Evolutionary conservation across 1,140 invertebrate genomes (phyloP).

Genomic region (Octopus bimaculoides): DNA sequence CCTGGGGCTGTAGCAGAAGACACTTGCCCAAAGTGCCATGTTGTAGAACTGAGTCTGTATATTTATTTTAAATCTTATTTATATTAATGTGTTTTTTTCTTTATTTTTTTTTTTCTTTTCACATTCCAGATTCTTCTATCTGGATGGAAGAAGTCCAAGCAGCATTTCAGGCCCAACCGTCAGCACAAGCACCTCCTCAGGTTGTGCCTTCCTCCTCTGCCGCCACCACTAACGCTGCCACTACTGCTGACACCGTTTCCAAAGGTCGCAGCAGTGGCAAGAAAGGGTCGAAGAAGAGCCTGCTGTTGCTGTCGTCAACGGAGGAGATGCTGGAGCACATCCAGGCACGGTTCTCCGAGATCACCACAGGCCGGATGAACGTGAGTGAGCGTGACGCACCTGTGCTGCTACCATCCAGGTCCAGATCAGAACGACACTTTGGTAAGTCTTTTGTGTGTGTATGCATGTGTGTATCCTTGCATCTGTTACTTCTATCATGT

Average conservation of each 20-base stretch:
- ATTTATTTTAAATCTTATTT: too few species aligned
- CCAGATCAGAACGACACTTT: conserved; percentile 44
- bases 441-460: conserved; percentile 22
- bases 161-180: background rate
- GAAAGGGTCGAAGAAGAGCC: conserved; percentile 2
- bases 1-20: too few species aligned
- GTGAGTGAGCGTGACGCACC: conserved; percentile 9
- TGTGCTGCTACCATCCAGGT: conserved; percentile 47
- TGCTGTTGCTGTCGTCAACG: conserved; percentile 17
- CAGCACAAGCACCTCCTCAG: background rate
- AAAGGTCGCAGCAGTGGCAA: background rate
- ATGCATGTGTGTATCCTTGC: too few species aligned
- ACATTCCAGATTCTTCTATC: background rate
- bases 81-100: too few species aligned
- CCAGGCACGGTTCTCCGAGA: conserved; percentile 43
- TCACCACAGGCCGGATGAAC: conserved; percentile 34
- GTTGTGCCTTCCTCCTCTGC: background rate
- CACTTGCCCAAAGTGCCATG: too few species aligned
- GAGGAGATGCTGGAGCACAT: conserved; percentile 48
- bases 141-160: background rate
- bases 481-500: too few species aligned
- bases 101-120: too few species aligned
- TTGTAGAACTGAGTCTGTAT: too few species aligned
- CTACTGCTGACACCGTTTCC: background rate
- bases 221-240: background rate